A percentile compares a stretch with the other conserved stretches of the same genome.
Conservation (phyloP, 2,113 vertebrate species). For the Paratilapia polleni region DNA sequence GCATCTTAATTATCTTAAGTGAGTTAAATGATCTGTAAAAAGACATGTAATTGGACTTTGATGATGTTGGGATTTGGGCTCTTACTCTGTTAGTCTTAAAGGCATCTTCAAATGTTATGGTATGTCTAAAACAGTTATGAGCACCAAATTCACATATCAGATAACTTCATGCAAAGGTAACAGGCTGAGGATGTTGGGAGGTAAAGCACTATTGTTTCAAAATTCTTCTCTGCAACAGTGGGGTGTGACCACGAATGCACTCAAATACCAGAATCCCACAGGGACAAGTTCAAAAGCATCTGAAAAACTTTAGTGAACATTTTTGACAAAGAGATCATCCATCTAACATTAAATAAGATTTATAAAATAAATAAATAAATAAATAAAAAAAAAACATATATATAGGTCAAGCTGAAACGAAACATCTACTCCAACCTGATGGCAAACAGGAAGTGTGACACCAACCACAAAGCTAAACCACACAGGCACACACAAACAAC, state of each 20-base stretch:
- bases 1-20: slow-evolving; percentile 1
- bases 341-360: neutral
- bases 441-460: slow-evolving; percentile 24
- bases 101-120: neutral
- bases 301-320: neutral
- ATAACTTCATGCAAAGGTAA: neutral
- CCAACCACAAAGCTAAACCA: neutral
- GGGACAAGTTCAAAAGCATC: slow-evolving; percentile 11
- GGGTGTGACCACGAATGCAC: slow-evolving; percentile 27
- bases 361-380: no score
- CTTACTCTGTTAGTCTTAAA: neutral
- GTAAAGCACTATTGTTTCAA: slow-evolving; percentile 32
- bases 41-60: neutral
- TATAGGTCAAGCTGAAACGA: neutral
- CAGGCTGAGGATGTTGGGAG: neutral
- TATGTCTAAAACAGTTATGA: neutral
- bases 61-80: neutral
- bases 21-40: slow-evolving; percentile 7
- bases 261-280: neutral
- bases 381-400: neutral
- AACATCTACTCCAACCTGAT: neutral
- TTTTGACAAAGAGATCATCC: neutral
- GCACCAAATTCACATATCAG: neutral
- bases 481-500: slow-evolving; percentile 8
- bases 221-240: neutral